Percentiles rank a stretch among this genome's conserved stretches.
phyloP scores from a whole-genome alignment of 2,113 vertebrate genomes.

The Alethe castanea region DNA sequence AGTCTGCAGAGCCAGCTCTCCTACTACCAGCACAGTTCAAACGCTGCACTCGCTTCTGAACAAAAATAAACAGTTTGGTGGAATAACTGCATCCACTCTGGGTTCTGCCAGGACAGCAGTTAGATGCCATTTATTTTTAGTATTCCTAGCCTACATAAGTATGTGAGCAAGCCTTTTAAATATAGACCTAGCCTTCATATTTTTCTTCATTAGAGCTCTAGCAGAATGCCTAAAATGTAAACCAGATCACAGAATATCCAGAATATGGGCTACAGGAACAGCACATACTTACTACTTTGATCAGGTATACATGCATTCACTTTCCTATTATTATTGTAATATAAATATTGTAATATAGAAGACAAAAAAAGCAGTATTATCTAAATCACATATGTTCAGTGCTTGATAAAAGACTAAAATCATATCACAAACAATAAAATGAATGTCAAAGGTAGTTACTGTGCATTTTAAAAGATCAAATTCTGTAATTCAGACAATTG shows the following conservation, averaged over 20 bases:
- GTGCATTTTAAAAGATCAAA: neutral
- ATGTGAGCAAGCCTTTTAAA: constrained; percentile 48
- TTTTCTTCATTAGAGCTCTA: constrained; percentile 44
- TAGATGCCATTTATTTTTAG: constrained; percentile 51
- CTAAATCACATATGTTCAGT: neutral
- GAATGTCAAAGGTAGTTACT: neutral
- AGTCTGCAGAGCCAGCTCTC: constrained; percentile 12
- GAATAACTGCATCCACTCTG: neutral
- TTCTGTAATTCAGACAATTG: neutral
- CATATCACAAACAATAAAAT: neutral
- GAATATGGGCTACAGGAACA: neutral
- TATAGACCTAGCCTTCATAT: constrained; percentile 30
- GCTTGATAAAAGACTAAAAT: neutral
- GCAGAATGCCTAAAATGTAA: constrained; percentile 1
- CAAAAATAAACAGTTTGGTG: constrained; percentile 52
- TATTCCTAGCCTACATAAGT: constrained; percentile 46
- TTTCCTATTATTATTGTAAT: neutral
- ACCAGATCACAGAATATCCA: neutral
- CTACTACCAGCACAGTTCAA: neutral
- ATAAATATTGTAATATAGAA: neutral
- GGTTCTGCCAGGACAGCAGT: constrained; percentile 48
- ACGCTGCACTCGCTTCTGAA: neutral
- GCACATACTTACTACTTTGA: neutral
- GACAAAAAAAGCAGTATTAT: neutral
- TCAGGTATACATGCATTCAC: neutral